Conservation (phyloP, 2,888 invertebrate species). For the Oscheius sp. region DNA sequence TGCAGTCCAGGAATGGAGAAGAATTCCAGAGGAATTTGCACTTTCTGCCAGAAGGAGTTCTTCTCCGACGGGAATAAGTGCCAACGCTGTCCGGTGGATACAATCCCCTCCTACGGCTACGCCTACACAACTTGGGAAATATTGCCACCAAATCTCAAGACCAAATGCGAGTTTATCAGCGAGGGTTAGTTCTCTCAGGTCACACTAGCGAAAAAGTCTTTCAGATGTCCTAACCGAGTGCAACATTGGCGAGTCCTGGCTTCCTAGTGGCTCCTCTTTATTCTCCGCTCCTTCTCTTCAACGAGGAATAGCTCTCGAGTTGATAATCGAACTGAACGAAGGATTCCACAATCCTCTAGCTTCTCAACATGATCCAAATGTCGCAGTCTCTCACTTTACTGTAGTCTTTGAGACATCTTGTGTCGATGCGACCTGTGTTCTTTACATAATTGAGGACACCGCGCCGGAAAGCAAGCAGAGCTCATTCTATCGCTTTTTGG, state of each 20-base stretch:
- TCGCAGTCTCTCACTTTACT: slow-evolving; percentile 73
- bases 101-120: slow-evolving; percentile 75
- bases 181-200: slow-evolving; percentile 65
- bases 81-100: slow-evolving; percentile 72
- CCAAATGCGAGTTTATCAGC: slow-evolving; percentile 72
- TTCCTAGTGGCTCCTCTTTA: slow-evolving; percentile 73
- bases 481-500: slow-evolving; percentile 58
- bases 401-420: slow-evolving; percentile 75
- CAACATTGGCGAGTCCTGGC: slow-evolving; percentile 72
- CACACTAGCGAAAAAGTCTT: no score
- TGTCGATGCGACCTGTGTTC: slow-evolving; percentile 72
- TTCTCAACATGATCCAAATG: slow-evolving; percentile 48
- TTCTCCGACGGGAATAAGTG: slow-evolving; percentile 73
- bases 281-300: slow-evolving; percentile 74
- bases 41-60: slow-evolving; percentile 73
- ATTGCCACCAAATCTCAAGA: slow-evolving; percentile 72
- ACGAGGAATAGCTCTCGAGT: slow-evolving; percentile 73
- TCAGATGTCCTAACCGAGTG: slow-evolving; percentile 39
- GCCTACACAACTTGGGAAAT: slow-evolving; percentile 73
- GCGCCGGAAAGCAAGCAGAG: slow-evolving; percentile 32
- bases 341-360: slow-evolving; percentile 67
- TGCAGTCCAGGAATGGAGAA: slow-evolving; percentile 76
- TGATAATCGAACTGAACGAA: slow-evolving; percentile 73
- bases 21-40: slow-evolving; percentile 71
- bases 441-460: slow-evolving; percentile 73